Base-by-base conservation (phyloP, 2,888 invertebrate genomes). In the Lasius fuliginosus region DNA sequence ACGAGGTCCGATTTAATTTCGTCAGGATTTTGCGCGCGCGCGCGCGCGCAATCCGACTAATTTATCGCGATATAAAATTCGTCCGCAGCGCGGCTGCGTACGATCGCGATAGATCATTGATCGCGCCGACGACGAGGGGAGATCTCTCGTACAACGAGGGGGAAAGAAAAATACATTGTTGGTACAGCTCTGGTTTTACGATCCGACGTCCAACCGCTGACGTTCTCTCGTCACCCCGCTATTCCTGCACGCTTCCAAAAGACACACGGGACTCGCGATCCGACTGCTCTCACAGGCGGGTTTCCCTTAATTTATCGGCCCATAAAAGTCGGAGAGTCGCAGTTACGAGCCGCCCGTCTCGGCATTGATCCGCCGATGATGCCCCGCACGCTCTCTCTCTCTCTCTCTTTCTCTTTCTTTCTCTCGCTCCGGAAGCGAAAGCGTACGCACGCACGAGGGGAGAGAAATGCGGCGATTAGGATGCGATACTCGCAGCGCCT, bases 301-400 rank as follows among this genome's bases (percentile, higher is more conserved):
- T 69, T 58, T 49, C 33, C 77, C 83, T 86, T 89, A 90, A 89
- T 89, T 90, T 89, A 89, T 88, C 82, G 82, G 82, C 81, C 77
- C 89, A 89, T 89, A 89, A 89, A 89, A 84, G 82, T 88, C 86
- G 79, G 74, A 56, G 36, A 12, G 71, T 12, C 67, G 56, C 56
- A 33, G 60, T 76, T 79, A 73, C 79, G 46, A 64, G 79, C 88
- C 82, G 86, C 56, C 83, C 49, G 58, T 56, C 23, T 36, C 36
- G 49, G n/a, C 49, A 46, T 71, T 82, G 82, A 53, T 83, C 65
- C 82, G 82, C 23, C 49, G 60, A 74, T 83, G 74, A 83, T 86
- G 77, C 40, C 30, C 60, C 46, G 64, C 56, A 68, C 12, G 30
- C 30, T 27, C 12, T 27, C 30, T 27, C 30, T 58, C 46, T 60